Evolutionary conservation across 1,140 invertebrate genomes (phyloP), one percentile per base, ranked within the genome.

Genomic region (Bombus waltoni): DNA sequence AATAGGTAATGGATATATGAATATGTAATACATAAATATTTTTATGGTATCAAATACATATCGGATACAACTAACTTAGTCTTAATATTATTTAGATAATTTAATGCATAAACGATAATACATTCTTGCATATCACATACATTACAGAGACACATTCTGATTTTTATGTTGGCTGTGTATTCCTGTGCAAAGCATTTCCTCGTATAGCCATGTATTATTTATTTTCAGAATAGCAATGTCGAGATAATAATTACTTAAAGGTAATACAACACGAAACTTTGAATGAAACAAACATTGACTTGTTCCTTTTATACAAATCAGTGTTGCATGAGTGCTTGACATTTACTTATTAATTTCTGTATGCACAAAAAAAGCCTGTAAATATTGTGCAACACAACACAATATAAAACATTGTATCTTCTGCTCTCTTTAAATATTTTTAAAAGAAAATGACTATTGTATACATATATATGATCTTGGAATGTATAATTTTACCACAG

Each of bases 201-300:
- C 93, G 94, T 94, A 94, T 91, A 94, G 94, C 92, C 86, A 92
- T 92, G 79, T 94, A 88, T 94, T 94, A 89, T 94, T 94, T 94
- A 94, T 94, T 94, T 94, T 94, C 93, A 94, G 94, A 94, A 94
- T 94, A 94, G 87, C 93, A 94, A 94, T 91, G 92, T 94, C 93
- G 92, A 94, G 94, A 94, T 93, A 92, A 92, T 94, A 93, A 91
- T 92, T 94, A 92, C 90, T 92, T 90, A 92, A 94, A 94, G 94
- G 94, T 94, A 94, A 94, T 91, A 92, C 82, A 90, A 90, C 90
- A 91, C 88, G 89, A 93, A 94, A 93, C 90, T 92, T 93, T 88
- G 90, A 94, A 93, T 94, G 86, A 92, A 89, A 92, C 90, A 78
- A 93, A 93, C 90, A 93, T 93, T 91, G 84, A 93, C 87, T 91